Evolutionary conservation across 2,113 vertebrate genomes (phyloP).

Genomic region (Lepisosteus osseus): DNA sequence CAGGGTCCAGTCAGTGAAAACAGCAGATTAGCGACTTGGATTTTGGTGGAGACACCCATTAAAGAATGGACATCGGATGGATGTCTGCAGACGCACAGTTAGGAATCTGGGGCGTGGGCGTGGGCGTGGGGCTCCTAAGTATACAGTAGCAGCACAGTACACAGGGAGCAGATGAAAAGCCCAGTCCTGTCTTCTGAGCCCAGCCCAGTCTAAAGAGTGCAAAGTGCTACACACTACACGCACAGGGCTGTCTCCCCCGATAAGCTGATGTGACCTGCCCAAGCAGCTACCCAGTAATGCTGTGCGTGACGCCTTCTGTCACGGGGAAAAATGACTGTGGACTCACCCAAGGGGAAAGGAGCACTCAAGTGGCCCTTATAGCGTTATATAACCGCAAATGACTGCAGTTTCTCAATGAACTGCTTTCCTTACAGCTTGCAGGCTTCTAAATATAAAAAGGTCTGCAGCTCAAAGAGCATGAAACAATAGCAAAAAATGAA

Average conservation of each 20-base stretch:
- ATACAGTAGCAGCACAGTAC: no score
- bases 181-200: no score
- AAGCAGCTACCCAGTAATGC: conserved; percentile 38
- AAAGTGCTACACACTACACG: no score
- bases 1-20: no score
- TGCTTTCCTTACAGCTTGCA: conserved; percentile 23
- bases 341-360: conserved; percentile 5
- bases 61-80: no score
- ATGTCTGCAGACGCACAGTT: no score
- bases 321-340: conserved; percentile 34
- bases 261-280: conserved; percentile 26
- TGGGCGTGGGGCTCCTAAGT: no score
- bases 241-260: neutral
- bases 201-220: no score
- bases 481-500: neutral
- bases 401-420: conserved; percentile 27
- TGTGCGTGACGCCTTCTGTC: conserved; percentile 43
- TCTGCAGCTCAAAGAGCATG: conserved; percentile 25
- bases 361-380: conserved; percentile 34
- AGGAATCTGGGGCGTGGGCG: no score
- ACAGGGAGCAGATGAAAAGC: no score
- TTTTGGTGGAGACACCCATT: no score
- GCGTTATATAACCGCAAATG: conserved; percentile 42
- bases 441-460: conserved; percentile 33
- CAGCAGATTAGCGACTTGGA: no score